phyloP scores from a whole-genome alignment of 2,113 vertebrate genomes.

The Paradoxurus hermaphroditus region DNA sequence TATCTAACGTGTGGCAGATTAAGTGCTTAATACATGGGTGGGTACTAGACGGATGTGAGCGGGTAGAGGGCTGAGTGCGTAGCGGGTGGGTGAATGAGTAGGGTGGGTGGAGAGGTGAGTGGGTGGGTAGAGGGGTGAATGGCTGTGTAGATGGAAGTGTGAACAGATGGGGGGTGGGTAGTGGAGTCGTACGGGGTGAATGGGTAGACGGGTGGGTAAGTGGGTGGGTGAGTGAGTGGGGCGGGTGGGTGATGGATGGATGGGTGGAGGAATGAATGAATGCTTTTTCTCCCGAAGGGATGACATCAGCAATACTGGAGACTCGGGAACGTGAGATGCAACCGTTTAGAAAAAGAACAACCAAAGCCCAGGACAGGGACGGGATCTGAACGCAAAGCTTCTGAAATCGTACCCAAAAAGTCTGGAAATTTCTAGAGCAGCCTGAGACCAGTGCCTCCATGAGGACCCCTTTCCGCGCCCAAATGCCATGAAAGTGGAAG shows the following conservation, averaged over 20 bases:
- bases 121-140: fast-evolving
- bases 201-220: background rate
- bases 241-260: background rate
- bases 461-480: background rate
- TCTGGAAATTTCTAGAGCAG: background rate
- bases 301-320: background rate
- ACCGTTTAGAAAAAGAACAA: background rate
- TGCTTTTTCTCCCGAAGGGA: background rate
- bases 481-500: fast-evolving
- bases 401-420: no score
- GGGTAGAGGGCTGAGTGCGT: fast-evolving
- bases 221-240: no score
- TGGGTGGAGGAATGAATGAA: background rate
- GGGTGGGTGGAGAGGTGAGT: background rate
- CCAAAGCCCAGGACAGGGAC: background rate
- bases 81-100: background rate
- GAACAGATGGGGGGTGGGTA: no score
- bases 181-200: no score
- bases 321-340: background rate
- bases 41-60: background rate
- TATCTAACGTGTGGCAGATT: no score
- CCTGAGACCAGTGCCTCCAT: fast-evolving
- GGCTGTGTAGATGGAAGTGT: no score
- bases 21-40: fast-evolving
- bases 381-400: background rate